Percentiles rank a stretch among this genome's conserved stretches.
Conservation (phyloP, 2,888 invertebrate species). For the Calameuta idolon region DNA sequence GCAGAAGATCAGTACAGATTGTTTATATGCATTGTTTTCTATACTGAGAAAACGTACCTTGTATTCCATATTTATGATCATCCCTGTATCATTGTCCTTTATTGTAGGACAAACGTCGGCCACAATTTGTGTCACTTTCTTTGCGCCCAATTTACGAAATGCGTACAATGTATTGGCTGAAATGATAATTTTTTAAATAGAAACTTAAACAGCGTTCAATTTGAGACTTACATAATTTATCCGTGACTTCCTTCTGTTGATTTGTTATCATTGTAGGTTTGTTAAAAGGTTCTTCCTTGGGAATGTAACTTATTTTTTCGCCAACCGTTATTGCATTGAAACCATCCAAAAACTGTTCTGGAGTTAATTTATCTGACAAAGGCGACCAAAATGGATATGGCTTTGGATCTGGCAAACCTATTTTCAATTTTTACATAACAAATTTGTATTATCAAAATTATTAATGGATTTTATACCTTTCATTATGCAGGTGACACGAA, state of each 20-base stretch:
- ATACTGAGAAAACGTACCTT: constrained; percentile 40
- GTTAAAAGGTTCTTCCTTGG: constrained; percentile 17
- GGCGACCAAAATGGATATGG: constrained; percentile 5
- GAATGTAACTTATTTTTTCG: constrained; percentile 45
- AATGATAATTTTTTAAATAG: not conserved
- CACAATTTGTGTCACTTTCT: constrained; percentile 55
- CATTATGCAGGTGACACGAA: constrained; percentile 56
- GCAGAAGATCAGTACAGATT: not conserved
- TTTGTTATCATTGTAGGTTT: not conserved
- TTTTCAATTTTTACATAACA: not conserved
- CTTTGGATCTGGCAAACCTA: constrained; percentile 7
- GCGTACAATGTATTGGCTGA: constrained; percentile 45
- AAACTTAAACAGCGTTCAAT: not conserved
- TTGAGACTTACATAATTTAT: constrained; percentile 5
- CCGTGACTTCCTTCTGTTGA: not conserved
- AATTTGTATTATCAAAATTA: not conserved
- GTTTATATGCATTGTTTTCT: not conserved
- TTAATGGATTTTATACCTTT: constrained; percentile 16
- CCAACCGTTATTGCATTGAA: constrained; percentile 48
- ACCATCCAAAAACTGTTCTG: constrained; percentile 34
- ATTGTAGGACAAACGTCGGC: constrained; percentile 69
- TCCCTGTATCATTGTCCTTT: constrained; percentile 44
- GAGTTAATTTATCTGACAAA: constrained; percentile 7
- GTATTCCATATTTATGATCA: constrained; percentile 69
- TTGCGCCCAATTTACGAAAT: constrained; percentile 54